These are phyloP conservation scores for Dasyprocta punctata DNA, from an alignment of 2,113 vertebrate species.

Conservation along the genomic window DNA sequence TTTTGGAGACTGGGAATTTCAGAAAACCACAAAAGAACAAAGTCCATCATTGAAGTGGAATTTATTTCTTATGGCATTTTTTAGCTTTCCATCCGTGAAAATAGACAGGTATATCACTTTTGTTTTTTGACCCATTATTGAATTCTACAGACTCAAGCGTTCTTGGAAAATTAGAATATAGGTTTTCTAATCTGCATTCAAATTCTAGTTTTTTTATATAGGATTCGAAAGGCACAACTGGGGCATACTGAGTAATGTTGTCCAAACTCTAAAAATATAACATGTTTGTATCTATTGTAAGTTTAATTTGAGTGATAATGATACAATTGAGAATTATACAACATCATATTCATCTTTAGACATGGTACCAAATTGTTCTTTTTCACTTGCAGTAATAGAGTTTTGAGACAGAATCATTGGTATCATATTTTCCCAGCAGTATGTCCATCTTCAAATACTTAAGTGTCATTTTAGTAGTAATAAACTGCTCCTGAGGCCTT, in stretches of 20 bases:
- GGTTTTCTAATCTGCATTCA: neutral
- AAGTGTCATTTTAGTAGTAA: too few relatives aligned
- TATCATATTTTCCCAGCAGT: too few relatives aligned
- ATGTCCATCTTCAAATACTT: too few relatives aligned
- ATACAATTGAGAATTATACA: neutral
- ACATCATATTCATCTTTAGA: too few relatives aligned
- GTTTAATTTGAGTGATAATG: neutral
- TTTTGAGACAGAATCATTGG: too few relatives aligned
- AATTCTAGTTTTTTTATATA: neutral
- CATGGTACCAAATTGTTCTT: too few relatives aligned
- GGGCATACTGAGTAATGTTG: neutral
- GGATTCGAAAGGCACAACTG: neutral
- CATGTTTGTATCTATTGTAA: neutral
- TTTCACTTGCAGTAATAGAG: too few relatives aligned
- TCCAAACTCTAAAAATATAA: neutral
- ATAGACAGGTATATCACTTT: neutral
- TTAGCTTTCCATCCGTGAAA: neutral
- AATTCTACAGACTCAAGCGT: neutral
- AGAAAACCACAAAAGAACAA: constrained; percentile 69
- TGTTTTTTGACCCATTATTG: neutral
- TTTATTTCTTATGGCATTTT: neutral
- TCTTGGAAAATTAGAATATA: neutral
- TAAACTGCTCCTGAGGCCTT: too few relatives aligned
- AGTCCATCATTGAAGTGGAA: neutral
- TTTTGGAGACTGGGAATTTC: constrained; percentile 26